A percentile compares a stretch with the other conserved stretches of the same genome.
phyloP scores from a whole-genome alignment of 2,888 invertebrate genomes.

The Luperina testacea region DNA sequence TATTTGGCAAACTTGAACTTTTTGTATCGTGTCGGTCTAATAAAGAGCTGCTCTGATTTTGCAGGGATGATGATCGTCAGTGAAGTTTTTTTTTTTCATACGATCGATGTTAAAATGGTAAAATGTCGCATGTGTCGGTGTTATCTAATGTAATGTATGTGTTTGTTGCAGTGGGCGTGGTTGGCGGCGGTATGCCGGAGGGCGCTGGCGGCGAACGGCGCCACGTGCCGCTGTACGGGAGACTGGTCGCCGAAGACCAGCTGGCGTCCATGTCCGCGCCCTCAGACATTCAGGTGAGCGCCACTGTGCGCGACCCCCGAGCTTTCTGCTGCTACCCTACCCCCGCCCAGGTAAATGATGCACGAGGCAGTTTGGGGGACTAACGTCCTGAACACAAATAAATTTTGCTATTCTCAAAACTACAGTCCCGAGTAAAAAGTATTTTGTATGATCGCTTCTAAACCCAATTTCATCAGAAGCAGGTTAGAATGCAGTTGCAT shows the following conservation, averaged over 20 bases:
- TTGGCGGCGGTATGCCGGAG: slow-evolving; percentile 87
- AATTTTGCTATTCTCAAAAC: slow-evolving; percentile 46
- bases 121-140: not conserved
- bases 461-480: slow-evolving; percentile 60
- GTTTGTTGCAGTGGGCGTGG: slow-evolving; percentile 87
- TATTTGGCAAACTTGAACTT: slow-evolving; percentile 2
- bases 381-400: slow-evolving; percentile 58
- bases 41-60: slow-evolving; percentile 11
- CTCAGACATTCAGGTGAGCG: slow-evolving; percentile 92
- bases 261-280: slow-evolving; percentile 91
- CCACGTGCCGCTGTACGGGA: slow-evolving; percentile 96
- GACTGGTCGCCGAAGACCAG: slow-evolving; percentile 97
- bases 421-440: slow-evolving; percentile 21
- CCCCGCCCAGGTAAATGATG: slow-evolving; percentile 88
- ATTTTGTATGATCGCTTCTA: slow-evolving; percentile 40
- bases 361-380: slow-evolving; percentile 87
- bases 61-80: not conserved
- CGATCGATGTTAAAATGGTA: not conserved
- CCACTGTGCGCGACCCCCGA: slow-evolving; percentile 88
- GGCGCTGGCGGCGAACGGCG: slow-evolving; percentile 90
- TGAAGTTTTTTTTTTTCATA: not conserved
- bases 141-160: slow-evolving; percentile 21
- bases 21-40: not conserved
- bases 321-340: slow-evolving; percentile 89
- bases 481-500: slow-evolving; percentile 54